phyloP scores from a whole-genome alignment of 2,888 invertebrate species.

The Nomada ruficornis region DNA sequence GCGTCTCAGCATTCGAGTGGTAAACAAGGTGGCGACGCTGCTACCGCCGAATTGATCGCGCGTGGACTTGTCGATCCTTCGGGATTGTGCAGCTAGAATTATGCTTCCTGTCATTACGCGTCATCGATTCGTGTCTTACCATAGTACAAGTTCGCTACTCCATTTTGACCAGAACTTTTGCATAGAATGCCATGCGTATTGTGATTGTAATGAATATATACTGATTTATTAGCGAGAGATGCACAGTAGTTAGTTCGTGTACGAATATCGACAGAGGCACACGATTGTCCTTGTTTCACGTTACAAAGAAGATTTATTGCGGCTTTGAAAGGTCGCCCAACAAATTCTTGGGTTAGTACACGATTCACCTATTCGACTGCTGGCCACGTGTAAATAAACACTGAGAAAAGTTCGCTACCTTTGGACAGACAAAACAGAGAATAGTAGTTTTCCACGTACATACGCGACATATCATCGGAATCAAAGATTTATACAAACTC shows the following conservation, averaged over 20 bases:
- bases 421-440: constrained; percentile 12
- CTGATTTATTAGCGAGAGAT: constrained; percentile 63
- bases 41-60: constrained; percentile 82
- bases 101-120: constrained; percentile 71
- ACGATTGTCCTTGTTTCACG: not conserved
- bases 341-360: not conserved
- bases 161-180: constrained; percentile 67
- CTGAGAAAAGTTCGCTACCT: not conserved
- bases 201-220: constrained; percentile 76
- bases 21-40: constrained; percentile 79
- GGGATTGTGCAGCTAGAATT: constrained; percentile 83
- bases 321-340: not conserved
- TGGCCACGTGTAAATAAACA: not conserved
- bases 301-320: not conserved
- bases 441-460: constrained; percentile 38
- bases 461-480: constrained; percentile 58
- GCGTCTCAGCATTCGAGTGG: constrained; percentile 73
- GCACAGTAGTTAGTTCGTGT: constrained; percentile 61
- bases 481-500: constrained; percentile 8
- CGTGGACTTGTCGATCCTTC: constrained; percentile 82
- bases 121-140: constrained; percentile 81
- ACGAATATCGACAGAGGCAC: constrained; percentile 8
- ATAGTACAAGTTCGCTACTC: constrained; percentile 78
- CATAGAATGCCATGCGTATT: constrained; percentile 73
- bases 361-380: not conserved